Evolutionary conservation across 2,888 invertebrate species (phyloP), one percentile per base, ranked within the genome.

Genomic region (Eupeodes luniger): DNA sequence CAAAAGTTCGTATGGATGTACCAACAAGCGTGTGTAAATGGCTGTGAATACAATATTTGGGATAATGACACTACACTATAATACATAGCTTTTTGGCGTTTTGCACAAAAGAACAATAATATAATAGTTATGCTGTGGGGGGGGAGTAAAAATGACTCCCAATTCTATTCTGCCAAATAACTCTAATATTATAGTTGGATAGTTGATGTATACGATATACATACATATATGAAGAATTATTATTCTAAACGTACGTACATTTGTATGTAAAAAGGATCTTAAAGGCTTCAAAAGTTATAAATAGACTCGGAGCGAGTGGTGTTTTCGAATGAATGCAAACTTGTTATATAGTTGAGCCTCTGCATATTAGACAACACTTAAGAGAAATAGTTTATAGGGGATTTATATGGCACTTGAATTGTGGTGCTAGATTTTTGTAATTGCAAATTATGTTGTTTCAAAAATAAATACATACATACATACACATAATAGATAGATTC

Each of bases 31-130:
- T 85, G 81, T 88, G 81, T 81, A 88, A 85, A 85, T 81, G 81
- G 55, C 78, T 85, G 85, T 81, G 88, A 85, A 88, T 85, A 57
- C 75, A 81, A 88, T 40, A 40, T 88, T 88, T 81, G 75, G 85
- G 88, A 88, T 88, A 88, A 88, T 88, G 88, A 88, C 85, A 88
- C 88, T 74, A 84, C 81, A 81, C 77, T 74, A 40, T 9, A 40
- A 40, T 40, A 40, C 40, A 3, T 40, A 36, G 74, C 83, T 69
- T 81, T 80, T 84, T 87, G 80, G 84, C 74, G 72, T 80, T 84
- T 84, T 59, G 59, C 70, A 85, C 78, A 88, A 88, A 77, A 69
- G 67, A 80, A 77, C 69, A 57, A 57, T 14, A 47, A 40, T 57
- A 53, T 53, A 53, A 12, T 47, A 59, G 62, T 47, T 16, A 55